Evolutionary conservation across 1,140 invertebrate species (phyloP), one percentile per base, ranked within the genome.

Genomic region (Cataglyphis hispanica): DNA sequence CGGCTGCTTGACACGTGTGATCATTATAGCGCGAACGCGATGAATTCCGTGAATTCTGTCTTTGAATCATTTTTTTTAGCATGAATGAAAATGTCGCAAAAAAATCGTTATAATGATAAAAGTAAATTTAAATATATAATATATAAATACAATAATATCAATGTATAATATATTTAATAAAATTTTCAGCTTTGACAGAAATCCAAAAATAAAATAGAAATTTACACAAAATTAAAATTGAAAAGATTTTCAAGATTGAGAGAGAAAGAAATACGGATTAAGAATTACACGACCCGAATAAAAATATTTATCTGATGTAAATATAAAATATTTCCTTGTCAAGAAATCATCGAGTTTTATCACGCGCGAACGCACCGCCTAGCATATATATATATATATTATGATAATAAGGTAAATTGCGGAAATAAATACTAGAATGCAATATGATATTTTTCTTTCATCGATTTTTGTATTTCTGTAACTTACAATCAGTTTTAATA

Each of bases 11-110:
- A 83, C 92, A 93, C 70, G 75, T 91, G 89, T 91, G 81, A 53
- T 19, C 19, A 16, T 86, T 89, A 61, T 43, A 81, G 63, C 66
- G 83, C 77, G 85, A 78, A 63, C 50, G 75, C 60, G 61, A 69
- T 83, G 75, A 88, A 11, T 92, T 92, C 90, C 70, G 81, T 88
- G 91, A 93, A 91, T 91, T 88, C 87, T 75, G 88, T 67, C 86
- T 89, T 90, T 90, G 87, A 89, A 90, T 19, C 11, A 31, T 27
- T n/a, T 78, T 75, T n/a, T 70, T 75, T 50, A 7, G n/a, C 53
- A 40, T 27, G 46, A 58, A 61, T 61, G 50, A 77, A 81, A 81
- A 53, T 66, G 58, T 46, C 27, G 22, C 31, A 19, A 58, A 61
- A 61, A 85, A 67, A 60, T 16, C 16, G 56, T 40, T 4, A 27